Conservation (phyloP, 2,888 invertebrate species). For the Yponomeuta evonymella region DNA sequence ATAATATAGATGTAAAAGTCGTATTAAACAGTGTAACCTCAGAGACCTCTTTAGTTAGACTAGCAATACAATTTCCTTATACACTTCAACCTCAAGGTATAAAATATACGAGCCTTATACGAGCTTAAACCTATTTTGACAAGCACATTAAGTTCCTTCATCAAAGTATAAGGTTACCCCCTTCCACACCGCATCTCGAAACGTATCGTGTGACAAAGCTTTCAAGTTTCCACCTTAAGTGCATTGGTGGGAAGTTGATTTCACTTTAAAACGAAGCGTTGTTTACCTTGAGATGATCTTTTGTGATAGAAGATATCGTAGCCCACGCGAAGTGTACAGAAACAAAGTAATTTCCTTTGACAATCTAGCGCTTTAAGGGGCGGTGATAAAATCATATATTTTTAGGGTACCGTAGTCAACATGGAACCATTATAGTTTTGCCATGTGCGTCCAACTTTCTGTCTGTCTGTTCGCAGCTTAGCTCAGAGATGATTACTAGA, state of each 20-base stretch:
- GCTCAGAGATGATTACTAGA: too few relatives aligned
- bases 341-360: neutral
- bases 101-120: neutral
- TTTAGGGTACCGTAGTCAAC: too few relatives aligned
- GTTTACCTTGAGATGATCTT: neutral
- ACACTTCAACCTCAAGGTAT: neutral
- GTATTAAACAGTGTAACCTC: too few relatives aligned
- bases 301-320: neutral
- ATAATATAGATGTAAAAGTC: too few relatives aligned
- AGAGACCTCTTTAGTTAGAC: too few relatives aligned
- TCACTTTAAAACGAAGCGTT: neutral
- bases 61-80: neutral
- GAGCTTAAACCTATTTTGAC: conserved; percentile 1
- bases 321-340: neutral
- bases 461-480: too few relatives aligned
- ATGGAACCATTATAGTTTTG: too few relatives aligned
- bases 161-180: conserved; percentile 9
- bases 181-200: neutral
- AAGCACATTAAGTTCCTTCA: conserved; percentile 8
- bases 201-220: neutral
- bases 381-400: too few relatives aligned
- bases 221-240: neutral
- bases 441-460: too few relatives aligned
- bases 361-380: too few relatives aligned
- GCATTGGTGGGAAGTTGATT: neutral